Base-by-base conservation (phyloP, 2,888 invertebrate species). In the Orchesellides sinensis region DNA sequence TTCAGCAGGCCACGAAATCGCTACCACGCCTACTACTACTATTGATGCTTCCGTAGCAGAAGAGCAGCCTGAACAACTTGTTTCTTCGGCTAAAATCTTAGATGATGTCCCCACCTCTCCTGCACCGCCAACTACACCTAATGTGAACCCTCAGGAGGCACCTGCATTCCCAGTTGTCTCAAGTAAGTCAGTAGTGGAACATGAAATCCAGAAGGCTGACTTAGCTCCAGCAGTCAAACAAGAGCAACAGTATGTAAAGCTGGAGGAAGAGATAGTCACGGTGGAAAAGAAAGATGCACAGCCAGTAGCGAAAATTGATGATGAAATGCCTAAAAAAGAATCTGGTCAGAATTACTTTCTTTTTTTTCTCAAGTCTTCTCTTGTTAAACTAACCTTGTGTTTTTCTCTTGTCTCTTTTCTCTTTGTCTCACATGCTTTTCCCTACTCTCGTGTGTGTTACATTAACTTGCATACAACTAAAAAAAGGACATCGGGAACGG, bases 401-500 rank as follows among this genome's bases (percentile, higher is more conserved):
- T 66, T 75, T 75, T 56, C 77, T 66, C 72, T 69, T 86, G 54
- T 83, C 65, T 80, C n/a, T n/a, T n/a, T 49, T 78, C 45, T 83
- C 52, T 70, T 77, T 61, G 35, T 54, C 63, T 75, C 72, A 56
- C 75, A 68, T 45, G 59, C 77, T 59, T 61, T 47, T 49, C 25
- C 63, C 61, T 54, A n/a, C n/a, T 32, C 65, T 56, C 40, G 29
- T 61, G 29, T 17, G 59, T 25, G 32, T 23, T n/a, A n/a, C n/a
- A 75, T 45, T 54, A 73, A 75, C 77, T n/a, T n/a, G 65, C 66
- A 77, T n/a, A 70, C 79, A 75, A 65, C 52, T 35, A 81, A 59
- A 70, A 80, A 82, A 68, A 88, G 88, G 88, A 85, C 79, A 72
- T 69, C 86, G 84, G 78, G 88, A 88, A 72, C 86, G 87, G 69